Percentiles rank a stretch among this genome's conserved stretches.
Evolutionary conservation across 92 coral and sea anemone genomes (phyloP).

Genomic region (Scolanthus callimorphus): DNA sequence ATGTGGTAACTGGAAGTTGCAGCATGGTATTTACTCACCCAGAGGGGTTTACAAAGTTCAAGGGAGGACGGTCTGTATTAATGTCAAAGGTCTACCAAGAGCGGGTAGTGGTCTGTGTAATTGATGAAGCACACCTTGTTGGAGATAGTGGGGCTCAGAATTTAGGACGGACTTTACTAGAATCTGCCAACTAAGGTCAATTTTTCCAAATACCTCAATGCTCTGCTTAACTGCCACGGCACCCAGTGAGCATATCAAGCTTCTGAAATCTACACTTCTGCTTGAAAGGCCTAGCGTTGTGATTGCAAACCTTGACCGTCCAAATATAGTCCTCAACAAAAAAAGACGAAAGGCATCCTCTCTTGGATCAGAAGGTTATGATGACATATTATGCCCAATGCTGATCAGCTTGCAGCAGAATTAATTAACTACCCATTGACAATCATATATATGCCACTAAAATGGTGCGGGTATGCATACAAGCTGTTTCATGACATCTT

Average conservation of each 20-base stretch:
- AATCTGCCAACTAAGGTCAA: constrained; percentile 39
- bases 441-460: constrained; percentile 30
- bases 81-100: too few relatives aligned
- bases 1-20: too few relatives aligned
- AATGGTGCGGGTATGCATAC: constrained; percentile 53
- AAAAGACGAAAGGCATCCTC: constrained; percentile 20
- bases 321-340: too few relatives aligned
- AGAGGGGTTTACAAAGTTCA: too few relatives aligned
- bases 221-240: constrained; percentile 55
- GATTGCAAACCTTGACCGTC: too few relatives aligned
- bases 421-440: constrained; percentile 40
- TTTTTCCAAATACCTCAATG: too few relatives aligned
- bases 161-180: constrained; percentile 34
- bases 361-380: constrained; percentile 24
- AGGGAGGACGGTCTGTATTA: too few relatives aligned
- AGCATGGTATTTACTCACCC: too few relatives aligned
- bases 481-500: constrained; percentile 21
- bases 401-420: too few relatives aligned
- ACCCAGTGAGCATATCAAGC: constrained; percentile 22
- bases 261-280: constrained; percentile 10
- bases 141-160: constrained; percentile 39
- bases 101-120: too few relatives aligned
- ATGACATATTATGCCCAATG: constrained; percentile 18
- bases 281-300: too few relatives aligned
- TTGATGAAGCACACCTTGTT: too few relatives aligned